phyloP scores from a whole-genome alignment of 1,140 invertebrate genomes.

The Drosophila sulfurigaster region DNA sequence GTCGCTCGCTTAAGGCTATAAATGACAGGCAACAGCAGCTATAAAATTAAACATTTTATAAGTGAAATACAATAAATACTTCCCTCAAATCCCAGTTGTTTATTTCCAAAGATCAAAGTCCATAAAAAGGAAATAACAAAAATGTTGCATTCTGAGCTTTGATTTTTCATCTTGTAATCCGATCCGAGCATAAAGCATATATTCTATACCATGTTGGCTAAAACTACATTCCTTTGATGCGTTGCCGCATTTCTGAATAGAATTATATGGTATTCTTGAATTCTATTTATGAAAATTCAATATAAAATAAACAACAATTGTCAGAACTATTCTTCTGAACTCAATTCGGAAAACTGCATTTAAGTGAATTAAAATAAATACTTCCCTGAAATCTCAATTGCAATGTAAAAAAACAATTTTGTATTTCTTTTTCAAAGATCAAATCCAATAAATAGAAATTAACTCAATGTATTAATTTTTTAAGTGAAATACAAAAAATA shows the following conservation, averaged over 20 bases:
- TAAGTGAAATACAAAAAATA: no score
- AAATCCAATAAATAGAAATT: not conserved
- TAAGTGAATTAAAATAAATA: conserved; percentile 13
- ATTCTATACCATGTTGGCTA: no score
- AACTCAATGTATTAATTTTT: not conserved
- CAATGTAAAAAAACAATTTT: not conserved
- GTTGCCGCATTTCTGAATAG: no score
- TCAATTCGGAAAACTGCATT: not conserved
- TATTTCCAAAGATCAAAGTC: not conserved
- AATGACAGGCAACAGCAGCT: conserved; percentile 4
- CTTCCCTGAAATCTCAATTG: conserved; percentile 14
- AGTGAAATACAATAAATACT: conserved; percentile 14
- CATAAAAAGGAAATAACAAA: not conserved
- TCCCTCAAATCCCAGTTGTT: conserved; percentile 8
- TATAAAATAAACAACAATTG: no score
- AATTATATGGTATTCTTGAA: no score
- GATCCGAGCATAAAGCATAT: no score
- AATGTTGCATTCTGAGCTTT: no score
- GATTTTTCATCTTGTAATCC: no score
- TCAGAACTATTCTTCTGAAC: no score
- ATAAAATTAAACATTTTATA: conserved; percentile 15
- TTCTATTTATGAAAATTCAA: no score
- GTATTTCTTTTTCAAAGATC: not conserved
- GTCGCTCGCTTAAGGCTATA: conserved; percentile 26
- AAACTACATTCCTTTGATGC: no score